Percentiles rank a stretch among this genome's conserved stretches.
These are phyloP conservation scores for Gulo gulo DNA, from an alignment of 2,113 vertebrate genomes.

Conservation along the genomic window DNA sequence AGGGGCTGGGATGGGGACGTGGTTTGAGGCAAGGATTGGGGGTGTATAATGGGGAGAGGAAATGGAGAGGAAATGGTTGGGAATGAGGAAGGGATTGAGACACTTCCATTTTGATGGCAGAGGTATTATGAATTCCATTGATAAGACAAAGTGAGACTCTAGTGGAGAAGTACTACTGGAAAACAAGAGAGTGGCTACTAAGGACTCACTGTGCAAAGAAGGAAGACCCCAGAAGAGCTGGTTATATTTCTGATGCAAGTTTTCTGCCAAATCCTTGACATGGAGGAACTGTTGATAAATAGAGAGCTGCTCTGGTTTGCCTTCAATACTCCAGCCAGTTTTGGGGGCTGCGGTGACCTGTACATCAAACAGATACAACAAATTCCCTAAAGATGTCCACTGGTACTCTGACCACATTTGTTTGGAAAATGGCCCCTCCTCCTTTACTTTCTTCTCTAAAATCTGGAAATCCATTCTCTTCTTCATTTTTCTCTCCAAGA, in stretches of 20 bases:
- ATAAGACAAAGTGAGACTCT: neutral
- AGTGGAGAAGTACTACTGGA: neutral
- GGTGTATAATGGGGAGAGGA: neutral
- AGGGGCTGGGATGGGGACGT: neutral
- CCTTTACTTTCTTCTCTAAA: neutral
- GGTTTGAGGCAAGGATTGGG: neutral
- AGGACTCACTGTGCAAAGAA: slow-evolving; percentile 62
- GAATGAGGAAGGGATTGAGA: neutral
- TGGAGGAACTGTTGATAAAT: neutral
- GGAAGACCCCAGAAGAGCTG: slow-evolving; percentile 64
- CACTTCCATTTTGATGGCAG: neutral
- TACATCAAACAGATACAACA: neutral
- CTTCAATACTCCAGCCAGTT: neutral
- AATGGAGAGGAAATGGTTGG: accelerated
- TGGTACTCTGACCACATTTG: neutral
- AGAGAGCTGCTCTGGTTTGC: neutral
- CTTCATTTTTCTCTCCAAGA: neutral
- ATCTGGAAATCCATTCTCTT: neutral
- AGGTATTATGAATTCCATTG: slow-evolving; percentile 1
- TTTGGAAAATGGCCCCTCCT: neutral
- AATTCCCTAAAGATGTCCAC: neutral
- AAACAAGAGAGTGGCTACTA: slow-evolving; percentile 10
- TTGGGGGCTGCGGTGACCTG: neutral
- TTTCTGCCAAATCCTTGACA: neutral
- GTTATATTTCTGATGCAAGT: neutral